A percentile compares a stretch with the other conserved stretches of the same genome.
Evolutionary conservation across 1,140 invertebrate species (phyloP).

Genomic region (Euwallacea fornicatus): DNA sequence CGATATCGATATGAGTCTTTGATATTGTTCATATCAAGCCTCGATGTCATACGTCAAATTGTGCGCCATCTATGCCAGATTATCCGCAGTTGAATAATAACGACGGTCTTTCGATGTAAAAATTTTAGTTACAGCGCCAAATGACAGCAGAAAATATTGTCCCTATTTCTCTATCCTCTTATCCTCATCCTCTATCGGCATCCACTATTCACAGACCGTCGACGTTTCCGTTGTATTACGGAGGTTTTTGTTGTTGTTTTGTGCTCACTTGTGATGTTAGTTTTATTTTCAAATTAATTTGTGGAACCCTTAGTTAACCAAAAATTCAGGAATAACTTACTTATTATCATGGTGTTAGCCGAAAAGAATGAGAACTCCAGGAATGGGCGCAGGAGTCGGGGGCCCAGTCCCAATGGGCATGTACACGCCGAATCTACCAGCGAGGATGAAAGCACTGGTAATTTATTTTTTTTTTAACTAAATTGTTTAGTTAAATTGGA

Average conservation of each 20-base stretch:
- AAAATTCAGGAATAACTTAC: too few relatives aligned
- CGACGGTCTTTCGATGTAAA: conserved; percentile 45
- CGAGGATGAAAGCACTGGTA: conserved; percentile 77
- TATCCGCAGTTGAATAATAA: conserved; percentile 25
- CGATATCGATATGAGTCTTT: too few relatives aligned
- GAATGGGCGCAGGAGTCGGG: conserved; percentile 83
- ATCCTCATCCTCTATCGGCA: too few relatives aligned
- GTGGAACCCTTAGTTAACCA: not conserved
- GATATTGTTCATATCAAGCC: too few relatives aligned
- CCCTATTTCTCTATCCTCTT: too few relatives aligned
- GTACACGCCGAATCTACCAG: conserved; percentile 77
- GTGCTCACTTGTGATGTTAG: conserved; percentile 16
- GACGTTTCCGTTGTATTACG: conserved; percentile 22
- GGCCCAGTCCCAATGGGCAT: conserved; percentile 87
- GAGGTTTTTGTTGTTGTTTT: conserved; percentile 10
- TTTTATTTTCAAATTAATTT: conserved; percentile 28
- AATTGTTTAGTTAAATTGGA: too few relatives aligned
- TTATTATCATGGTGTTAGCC: conserved; percentile 73
- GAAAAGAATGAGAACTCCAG: conserved; percentile 80
- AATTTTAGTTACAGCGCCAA: conserved; percentile 37
- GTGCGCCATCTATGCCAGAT: too few relatives aligned
- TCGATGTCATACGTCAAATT: too few relatives aligned
- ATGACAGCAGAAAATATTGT: conserved; percentile 2
- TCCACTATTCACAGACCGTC: too few relatives aligned
- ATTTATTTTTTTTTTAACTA: not conserved